These are phyloP conservation scores for Anoura caudifer DNA, from an alignment of 2,113 vertebrate genomes.

Conservation along the genomic window DNA sequence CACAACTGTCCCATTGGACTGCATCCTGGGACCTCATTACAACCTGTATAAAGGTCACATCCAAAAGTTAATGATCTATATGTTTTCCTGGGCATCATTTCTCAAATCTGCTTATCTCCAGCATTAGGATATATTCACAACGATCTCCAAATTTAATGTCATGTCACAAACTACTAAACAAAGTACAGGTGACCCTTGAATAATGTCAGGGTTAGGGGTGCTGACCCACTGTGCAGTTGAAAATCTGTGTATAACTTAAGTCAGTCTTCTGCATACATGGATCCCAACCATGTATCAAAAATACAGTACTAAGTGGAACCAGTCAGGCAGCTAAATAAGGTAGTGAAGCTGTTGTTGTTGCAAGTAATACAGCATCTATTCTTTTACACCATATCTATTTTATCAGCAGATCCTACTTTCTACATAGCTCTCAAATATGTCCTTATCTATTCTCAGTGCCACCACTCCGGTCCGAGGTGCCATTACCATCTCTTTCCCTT, in stretches of 20 bases:
- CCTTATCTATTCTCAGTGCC: background rate
- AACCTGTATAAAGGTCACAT: background rate
- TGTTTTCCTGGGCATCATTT: background rate
- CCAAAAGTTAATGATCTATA: background rate
- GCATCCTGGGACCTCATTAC: background rate
- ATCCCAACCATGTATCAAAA: background rate
- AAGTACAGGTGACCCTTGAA: background rate
- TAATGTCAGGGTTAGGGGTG: background rate
- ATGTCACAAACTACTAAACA: background rate
- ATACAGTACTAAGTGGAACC: background rate
- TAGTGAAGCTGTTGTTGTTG: background rate
- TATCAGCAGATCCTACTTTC: background rate
- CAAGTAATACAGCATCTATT: background rate
- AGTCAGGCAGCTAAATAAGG: background rate
- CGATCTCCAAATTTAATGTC: background rate
- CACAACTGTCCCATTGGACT: background rate
- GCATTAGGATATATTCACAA: background rate
- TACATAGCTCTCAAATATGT: background rate
- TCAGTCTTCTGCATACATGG: background rate
- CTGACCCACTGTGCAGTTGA: too few species aligned
- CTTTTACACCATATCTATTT: background rate
- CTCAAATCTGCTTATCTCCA: background rate
- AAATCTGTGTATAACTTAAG: background rate
- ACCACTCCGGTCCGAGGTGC: background rate
- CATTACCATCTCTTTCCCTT: background rate